Evolutionary conservation across 2,888 invertebrate genomes (phyloP).

Genomic region (Nebria brevicollis): DNA sequence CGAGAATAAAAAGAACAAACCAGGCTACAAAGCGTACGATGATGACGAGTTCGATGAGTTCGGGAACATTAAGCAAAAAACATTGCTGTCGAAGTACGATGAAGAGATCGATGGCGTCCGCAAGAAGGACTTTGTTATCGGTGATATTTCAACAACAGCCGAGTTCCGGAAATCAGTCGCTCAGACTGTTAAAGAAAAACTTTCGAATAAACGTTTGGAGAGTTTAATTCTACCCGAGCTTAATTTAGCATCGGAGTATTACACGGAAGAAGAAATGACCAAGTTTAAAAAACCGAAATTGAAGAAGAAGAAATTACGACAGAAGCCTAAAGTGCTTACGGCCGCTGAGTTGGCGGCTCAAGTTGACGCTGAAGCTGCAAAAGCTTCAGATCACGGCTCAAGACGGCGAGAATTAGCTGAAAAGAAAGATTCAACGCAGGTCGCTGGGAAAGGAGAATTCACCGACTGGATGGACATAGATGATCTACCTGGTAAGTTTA

Average conservation of each 20-base stretch:
- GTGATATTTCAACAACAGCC: conserved; percentile 67
- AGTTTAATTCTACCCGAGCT: conserved; percentile 75
- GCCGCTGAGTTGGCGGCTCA: conserved; percentile 76
- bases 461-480: conserved; percentile 69
- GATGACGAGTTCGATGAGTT: conserved; percentile 79
- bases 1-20: conserved; percentile 84
- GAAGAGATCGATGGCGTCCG: conserved; percentile 86
- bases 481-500: conserved; percentile 69
- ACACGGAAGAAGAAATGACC: conserved; percentile 83
- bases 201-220: conserved; percentile 77
- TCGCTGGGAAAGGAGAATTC: conserved; percentile 61
- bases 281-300: conserved; percentile 91
- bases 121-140: conserved; percentile 79
- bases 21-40: conserved; percentile 88
- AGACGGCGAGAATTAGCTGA: conserved; percentile 58
- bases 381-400: conserved; percentile 57
- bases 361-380: conserved; percentile 54
- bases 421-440: conserved; percentile 63
- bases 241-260: conserved; percentile 87
- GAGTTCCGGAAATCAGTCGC: conserved; percentile 65
- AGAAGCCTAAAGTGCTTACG: conserved; percentile 70
- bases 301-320: conserved; percentile 76
- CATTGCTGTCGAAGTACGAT: conserved; percentile 91
- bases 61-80: conserved; percentile 71
- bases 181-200: conserved; percentile 68